These are phyloP conservation scores for Hemibagrus wyckioides DNA, from an alignment of 2,113 vertebrate species.

Conservation along the genomic window DNA sequence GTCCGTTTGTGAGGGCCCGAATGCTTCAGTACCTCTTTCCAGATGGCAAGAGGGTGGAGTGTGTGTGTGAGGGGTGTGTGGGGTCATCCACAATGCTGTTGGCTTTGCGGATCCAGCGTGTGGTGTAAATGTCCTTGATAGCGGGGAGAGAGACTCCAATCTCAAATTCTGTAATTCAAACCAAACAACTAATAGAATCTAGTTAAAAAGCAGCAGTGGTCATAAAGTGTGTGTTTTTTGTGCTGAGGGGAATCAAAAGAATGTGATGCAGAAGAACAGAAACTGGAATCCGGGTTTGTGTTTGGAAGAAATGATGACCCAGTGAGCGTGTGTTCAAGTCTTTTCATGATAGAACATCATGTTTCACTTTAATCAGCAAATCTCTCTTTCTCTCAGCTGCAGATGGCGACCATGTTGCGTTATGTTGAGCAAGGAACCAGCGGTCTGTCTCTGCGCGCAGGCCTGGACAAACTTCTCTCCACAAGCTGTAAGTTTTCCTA, in stretches of 20 bases:
- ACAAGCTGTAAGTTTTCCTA: conserved; percentile 71
- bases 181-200: neutral
- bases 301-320: too few relatives aligned
- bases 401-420: conserved; percentile 78
- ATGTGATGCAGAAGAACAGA: neutral
- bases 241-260: neutral
- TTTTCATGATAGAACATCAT: neutral
- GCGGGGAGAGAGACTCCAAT: too few relatives aligned
- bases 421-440: conserved; percentile 83
- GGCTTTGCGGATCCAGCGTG: too few relatives aligned
- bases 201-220: neutral
- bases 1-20: too few relatives aligned
- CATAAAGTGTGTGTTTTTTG: neutral
- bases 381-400: conserved; percentile 66
- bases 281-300: too few relatives aligned
- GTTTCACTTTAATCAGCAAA: neutral
- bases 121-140: too few relatives aligned
- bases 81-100: too few relatives aligned
- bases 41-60: too few relatives aligned
- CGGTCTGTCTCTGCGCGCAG: conserved; percentile 73
- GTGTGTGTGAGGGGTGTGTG: too few relatives aligned
- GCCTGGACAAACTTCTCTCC: conserved; percentile 78
- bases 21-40: too few relatives aligned
- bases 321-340: neutral
- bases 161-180: too few relatives aligned